Evolutionary conservation across 2,797 vertebrate genomes (phyloP), one percentile per base, ranked within the genome.

Genomic region (Pyrocephalus nanus): DNA sequence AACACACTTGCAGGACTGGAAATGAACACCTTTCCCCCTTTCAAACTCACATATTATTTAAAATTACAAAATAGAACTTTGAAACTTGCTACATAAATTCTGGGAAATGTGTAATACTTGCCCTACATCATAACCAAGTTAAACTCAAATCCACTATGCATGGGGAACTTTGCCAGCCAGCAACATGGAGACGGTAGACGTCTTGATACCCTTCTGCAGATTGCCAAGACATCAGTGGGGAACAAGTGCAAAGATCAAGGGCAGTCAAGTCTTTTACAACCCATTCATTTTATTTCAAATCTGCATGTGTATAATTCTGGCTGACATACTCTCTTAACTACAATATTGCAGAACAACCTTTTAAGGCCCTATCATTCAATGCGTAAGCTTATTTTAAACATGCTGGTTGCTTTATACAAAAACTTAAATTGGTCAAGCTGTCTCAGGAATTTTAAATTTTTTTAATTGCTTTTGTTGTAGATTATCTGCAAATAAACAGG

Each of bases 31-130:
- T 86, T 93, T 3, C 15, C 18, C 21, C 8, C 42, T 74, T 75
- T 82, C 57, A 94, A 86, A 88, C 30, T 90, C 55, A 60, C 34
- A 53, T 67, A 64, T 91, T 94, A 86, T 79, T 96, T 92, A 71
- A 66, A 94, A 93, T 90, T 71, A 76, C 38, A 93, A 77, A 89
- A 92, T 65, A 79, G 75, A 81, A 48, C 61, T 86, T 94, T 72
- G 83, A 96, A 95, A 71, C 12, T 78, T 55, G 58, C 60, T 85
- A 71, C 11, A 76, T 53, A 69, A 74, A 58, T 95, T 96, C 67
- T 76, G 74, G 51, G 90, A 94, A 88, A 67, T 60, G 27, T 34
- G 19, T 38, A 76, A 54, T 74, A 86, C 30, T 77, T 93, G 43
- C 45, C 45, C 45, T 90, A 42, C 22, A 87, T 48, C 26, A 92